Conservation (phyloP, 2,113 vertebrate genomes). For the Gasterosteus nipponicus region DNA sequence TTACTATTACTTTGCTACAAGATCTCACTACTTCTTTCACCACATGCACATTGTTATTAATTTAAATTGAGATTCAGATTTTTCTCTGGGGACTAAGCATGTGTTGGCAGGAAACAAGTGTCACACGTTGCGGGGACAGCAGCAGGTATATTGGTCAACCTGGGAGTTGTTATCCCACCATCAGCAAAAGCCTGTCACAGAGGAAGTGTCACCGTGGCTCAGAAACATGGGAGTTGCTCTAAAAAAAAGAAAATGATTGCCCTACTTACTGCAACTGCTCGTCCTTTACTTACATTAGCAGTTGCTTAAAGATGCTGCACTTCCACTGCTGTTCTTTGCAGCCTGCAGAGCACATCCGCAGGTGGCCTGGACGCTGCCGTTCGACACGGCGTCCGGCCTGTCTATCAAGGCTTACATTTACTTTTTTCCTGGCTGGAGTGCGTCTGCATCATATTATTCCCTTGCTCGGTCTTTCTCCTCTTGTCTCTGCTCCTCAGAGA, state of each 20-base stretch:
- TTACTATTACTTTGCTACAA: background rate
- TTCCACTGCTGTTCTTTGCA: constrained; percentile 32
- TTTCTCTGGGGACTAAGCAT: constrained; percentile 32
- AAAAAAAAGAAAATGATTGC: constrained; percentile 51
- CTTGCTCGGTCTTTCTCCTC: background rate
- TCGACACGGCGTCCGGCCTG: background rate
- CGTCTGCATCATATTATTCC: constrained; percentile 23
- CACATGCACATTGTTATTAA: constrained; percentile 6
- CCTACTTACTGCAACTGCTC: constrained; percentile 63
- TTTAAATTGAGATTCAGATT: constrained; percentile 35
- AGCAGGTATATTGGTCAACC: constrained; percentile 49
- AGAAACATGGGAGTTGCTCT: constrained; percentile 61
- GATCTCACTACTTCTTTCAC: background rate
- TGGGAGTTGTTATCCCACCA: constrained; percentile 61
- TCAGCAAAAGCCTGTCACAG: constrained; percentile 51
- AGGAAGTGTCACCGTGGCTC: constrained; percentile 38
- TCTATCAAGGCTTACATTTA: constrained; percentile 4
- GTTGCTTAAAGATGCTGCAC: constrained; percentile 26
- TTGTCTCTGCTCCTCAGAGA: constrained; percentile 30
- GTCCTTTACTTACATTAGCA: constrained; percentile 64
- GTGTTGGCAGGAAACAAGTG: constrained; percentile 46
- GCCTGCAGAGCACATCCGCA: constrained; percentile 41
- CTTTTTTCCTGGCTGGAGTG: background rate
- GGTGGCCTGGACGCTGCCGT: constrained; percentile 30
- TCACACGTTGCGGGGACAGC: constrained; percentile 29